Base-by-base conservation (phyloP, 2,888 invertebrate genomes). In the Scaptomyza polygonia region DNA sequence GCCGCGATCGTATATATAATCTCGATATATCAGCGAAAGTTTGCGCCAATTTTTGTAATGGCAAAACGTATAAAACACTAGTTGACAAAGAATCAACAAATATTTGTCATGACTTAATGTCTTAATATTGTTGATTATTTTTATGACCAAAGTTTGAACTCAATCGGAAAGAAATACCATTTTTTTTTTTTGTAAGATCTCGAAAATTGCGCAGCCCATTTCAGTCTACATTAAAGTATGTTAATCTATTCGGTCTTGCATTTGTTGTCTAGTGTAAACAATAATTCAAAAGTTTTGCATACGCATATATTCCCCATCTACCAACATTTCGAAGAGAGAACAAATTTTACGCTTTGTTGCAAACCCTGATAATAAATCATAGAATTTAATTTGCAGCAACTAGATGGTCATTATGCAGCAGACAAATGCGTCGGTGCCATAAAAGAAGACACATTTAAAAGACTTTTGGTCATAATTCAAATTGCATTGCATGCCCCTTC, bases 301-400 rank as follows among this genome's bases (percentile, higher is more conserved):
- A 42, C 32, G 36, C 32, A 30, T 8, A 12, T 61, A 56, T 47
- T 47, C 6, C 11, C 8, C 65, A 14, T 45, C 39, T 34, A 42
- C 25, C 30, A 48, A 43, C 53, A 58, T 25, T 25, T 5, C 25
- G 25, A 48, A 59, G 59, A 44, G 70, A 72, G 72, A 81, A 70
- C 76, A 72, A 88, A 88, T 88, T 88, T 88, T 77, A 73, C 81
- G 88, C 88, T 84, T 83, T 79, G 84, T 84, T 86, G 88, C 73
- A 73, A 63, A 66, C 72, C 76, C 59, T 77, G 84, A 80, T 82
- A 81, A 88, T 88, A 88, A 88, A 88, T 88, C 81, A 86, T 72
- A 73, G 71, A 76, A 79, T 76, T 69, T 75, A 77, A 86, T 84
- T 83, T 79, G 81, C 74, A 69, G 57, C 57, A 61, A 54, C 42